Percentiles rank a stretch among this genome's conserved stretches.
phyloP scores from a whole-genome alignment of 2,113 vertebrate genomes.

The Pseudorhombus dupliciocellatus region DNA sequence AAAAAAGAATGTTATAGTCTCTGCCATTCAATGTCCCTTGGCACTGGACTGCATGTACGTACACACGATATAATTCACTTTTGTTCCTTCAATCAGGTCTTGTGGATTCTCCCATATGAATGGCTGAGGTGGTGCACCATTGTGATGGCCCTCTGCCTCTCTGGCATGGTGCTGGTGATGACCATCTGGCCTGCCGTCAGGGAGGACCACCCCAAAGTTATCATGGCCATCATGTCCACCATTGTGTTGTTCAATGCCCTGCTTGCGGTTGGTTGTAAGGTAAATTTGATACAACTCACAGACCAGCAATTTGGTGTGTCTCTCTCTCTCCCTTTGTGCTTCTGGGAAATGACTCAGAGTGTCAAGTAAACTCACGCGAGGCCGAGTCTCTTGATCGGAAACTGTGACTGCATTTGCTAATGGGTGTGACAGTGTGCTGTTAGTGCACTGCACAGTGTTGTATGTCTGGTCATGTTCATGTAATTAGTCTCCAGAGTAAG shows the following conservation, averaged over 20 bases:
- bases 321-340: conserved; percentile 3
- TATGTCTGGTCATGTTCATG: conserved; percentile 56
- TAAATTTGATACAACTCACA: conserved; percentile 66
- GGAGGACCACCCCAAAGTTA: conserved; percentile 88
- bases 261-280: conserved; percentile 92
- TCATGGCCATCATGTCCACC: conserved; percentile 78
- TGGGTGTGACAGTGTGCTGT: conserved; percentile 52
- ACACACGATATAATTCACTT: background rate
- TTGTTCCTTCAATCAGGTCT: conserved; percentile 77
- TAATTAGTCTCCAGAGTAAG: conserved; percentile 66
- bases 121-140: conserved; percentile 89
- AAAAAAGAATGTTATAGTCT: too few relatives aligned
- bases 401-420: conserved; percentile 58
- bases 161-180: conserved; percentile 91
- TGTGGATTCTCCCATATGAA: conserved; percentile 90
- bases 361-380: conserved; percentile 54
- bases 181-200: conserved; percentile 96
- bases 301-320: conserved; percentile 15
- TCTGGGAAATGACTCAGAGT: conserved; percentile 57
- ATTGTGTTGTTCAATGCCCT: conserved; percentile 88
- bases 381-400: conserved; percentile 58
- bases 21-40: too few relatives aligned
- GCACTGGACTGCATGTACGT: too few relatives aligned
- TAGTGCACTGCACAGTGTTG: conserved; percentile 47
- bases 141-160: conserved; percentile 88